Evolutionary conservation across 2,113 vertebrate species (phyloP), one percentile per base, ranked within the genome.

Genomic region (Chionodraco myersi): DNA sequence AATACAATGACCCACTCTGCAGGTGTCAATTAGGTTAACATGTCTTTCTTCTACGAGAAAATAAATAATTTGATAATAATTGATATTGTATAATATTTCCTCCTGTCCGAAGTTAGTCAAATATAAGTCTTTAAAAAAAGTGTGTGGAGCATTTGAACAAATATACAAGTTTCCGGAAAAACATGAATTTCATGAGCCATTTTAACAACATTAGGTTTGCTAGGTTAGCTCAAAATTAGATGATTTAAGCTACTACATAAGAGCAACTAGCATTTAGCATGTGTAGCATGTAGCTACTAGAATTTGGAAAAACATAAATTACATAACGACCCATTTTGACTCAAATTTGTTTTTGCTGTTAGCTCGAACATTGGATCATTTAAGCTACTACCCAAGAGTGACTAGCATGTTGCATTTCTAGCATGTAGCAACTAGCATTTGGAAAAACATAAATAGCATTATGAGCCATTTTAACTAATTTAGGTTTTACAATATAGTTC

Each of bases 1-100:
- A 7, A 21, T 23, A 13, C 62, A 74, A 84, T 57, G 0, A 71
- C 53, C 79, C 67, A 30, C 23, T 58, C 77, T 65, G 64, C 68
- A 54, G 36, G 5, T 41, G 1, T 41, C 56, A 65, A 67, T 74
- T 47, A 73, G 14, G 16, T 62, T 48, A 58, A 51, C 7, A 36
- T 49, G 74, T 60, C 21, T 61, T 48, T 68, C 14, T 36, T 60
- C 26, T 3, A 12, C 11, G 34, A 16, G n/a, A 2, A 47, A 66
- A 58, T 34, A 1, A 15, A 44, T 69, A 59, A 58, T 30, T 10
- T 59, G 51, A 47, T 16, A 63, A 16, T 53, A 53, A 53, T 23
- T 59, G 3, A 60, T 54, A 41, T 16, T 56, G 1, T 16, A 44
- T 23, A 1, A 23, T 44, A 56, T 56, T 15, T 44, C 0, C 7